These are phyloP conservation scores for Pseudachorutes palmiensis DNA, from an alignment of 1,140 invertebrate genomes.

Conservation along the genomic window DNA sequence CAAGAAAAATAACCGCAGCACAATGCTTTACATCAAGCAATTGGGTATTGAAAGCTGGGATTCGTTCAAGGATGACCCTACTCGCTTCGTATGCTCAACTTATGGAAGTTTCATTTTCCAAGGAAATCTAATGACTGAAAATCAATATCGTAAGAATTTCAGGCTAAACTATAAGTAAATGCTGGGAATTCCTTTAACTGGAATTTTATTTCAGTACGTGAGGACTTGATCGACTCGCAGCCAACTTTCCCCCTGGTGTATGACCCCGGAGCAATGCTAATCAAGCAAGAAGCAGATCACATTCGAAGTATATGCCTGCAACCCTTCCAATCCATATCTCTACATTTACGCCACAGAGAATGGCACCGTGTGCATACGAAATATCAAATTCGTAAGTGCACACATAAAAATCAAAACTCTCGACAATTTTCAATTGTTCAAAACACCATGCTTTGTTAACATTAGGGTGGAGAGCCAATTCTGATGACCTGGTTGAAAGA, in stretches of 20 bases:
- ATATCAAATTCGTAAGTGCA: constrained; percentile 20
- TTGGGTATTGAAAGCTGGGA: constrained; percentile 21
- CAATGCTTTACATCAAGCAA: constrained; percentile 26
- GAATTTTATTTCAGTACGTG: not conserved
- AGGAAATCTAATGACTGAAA: constrained; percentile 25
- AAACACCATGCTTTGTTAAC: not conserved
- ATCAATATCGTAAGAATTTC: constrained; percentile 23
- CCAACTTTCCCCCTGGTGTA: not conserved
- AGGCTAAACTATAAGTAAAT: not conserved
- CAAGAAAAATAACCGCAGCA: constrained; percentile 15
- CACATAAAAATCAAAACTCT: constrained; percentile 3
- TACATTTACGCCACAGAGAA: constrained; percentile 20
- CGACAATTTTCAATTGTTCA: not conserved
- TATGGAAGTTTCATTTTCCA: constrained; percentile 35
- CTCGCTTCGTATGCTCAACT: constrained; percentile 25
- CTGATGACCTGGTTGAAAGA: not conserved
- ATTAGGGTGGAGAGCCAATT: constrained; percentile 6
- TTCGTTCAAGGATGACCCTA: constrained; percentile 28
- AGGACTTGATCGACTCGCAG: not conserved
- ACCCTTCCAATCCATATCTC: constrained; percentile 30
- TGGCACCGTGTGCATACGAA: constrained; percentile 23
- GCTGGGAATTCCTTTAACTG: not conserved
- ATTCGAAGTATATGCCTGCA: constrained; percentile 22
- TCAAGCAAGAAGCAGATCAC: constrained; percentile 13
- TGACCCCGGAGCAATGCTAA: constrained; percentile 14